A percentile compares a stretch with the other conserved stretches of the same genome.
Evolutionary conservation across 2,888 invertebrate species (phyloP).

Genomic region (Mesorhabditis spiculigera): DNA sequence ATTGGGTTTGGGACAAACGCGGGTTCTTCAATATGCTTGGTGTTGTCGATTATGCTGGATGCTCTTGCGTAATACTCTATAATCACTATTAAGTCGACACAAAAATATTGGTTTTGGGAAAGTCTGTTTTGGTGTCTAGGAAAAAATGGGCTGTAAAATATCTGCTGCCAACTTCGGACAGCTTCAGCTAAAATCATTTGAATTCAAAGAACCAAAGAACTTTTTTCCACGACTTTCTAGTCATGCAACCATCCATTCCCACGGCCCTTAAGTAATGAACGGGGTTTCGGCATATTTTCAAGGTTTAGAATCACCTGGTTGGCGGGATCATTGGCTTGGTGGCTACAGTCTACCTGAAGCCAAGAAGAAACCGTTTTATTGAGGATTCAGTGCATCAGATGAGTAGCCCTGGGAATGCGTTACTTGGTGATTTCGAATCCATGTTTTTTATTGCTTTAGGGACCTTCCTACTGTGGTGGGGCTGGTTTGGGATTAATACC

Average conservation of each 20-base stretch:
- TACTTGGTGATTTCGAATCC: slow-evolving; percentile 25
- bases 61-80: slow-evolving; percentile 48
- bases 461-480: slow-evolving; percentile 28
- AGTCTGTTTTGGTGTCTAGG: too few species aligned
- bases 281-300: not conserved
- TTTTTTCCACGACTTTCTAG: too few species aligned
- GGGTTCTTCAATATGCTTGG: slow-evolving; percentile 47
- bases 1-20: slow-evolving; percentile 59
- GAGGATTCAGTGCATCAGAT: slow-evolving; percentile 20
- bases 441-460: slow-evolving; percentile 8
- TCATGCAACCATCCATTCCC: too few species aligned
- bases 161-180: too few species aligned
- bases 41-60: slow-evolving; percentile 52
- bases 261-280: not conserved
- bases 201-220: too few species aligned
- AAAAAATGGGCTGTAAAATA: too few species aligned
- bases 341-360: slow-evolving; percentile 36
- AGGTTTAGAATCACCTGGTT: slow-evolving; percentile 30
- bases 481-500: slow-evolving; percentile 29
- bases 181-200: too few species aligned
- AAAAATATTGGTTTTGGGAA: too few species aligned
- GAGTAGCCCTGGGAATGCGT: slow-evolving; percentile 27
- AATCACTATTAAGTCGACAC: too few species aligned
- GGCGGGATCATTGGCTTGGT: slow-evolving; percentile 36
- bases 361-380: slow-evolving; percentile 23